Conservation (phyloP, 2,888 invertebrate genomes). For the Melipona bicolor region DNA sequence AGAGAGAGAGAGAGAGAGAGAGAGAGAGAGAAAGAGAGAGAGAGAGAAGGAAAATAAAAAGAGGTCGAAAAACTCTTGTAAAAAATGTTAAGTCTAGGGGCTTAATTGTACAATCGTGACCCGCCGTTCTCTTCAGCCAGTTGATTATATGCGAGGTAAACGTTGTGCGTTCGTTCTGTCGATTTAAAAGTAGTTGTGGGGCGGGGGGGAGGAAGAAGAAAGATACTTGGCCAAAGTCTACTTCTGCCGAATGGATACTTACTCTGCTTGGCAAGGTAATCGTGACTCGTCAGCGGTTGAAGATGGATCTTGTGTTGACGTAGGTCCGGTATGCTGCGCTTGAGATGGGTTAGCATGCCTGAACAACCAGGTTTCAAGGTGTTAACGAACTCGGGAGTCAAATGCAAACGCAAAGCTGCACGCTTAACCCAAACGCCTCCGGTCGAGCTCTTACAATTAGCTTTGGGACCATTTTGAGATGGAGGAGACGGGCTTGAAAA, state of each 20-base stretch:
- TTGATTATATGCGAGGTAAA: neutral
- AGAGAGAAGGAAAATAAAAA: slow-evolving; percentile 7
- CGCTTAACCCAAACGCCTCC: slow-evolving; percentile 60
- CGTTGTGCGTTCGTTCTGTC: neutral
- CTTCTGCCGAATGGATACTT: slow-evolving; percentile 68
- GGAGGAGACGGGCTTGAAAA: neutral
- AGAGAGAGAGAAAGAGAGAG: slow-evolving; percentile 15
- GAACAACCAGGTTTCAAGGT: slow-evolving; percentile 85
- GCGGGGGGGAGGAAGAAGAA: no score
- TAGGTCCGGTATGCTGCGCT: slow-evolving; percentile 94
- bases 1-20: neutral
- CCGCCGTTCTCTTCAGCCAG: slow-evolving; percentile 10
- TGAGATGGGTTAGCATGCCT: slow-evolving; percentile 95
- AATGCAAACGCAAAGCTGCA: slow-evolving; percentile 74
- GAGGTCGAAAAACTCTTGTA: slow-evolving; percentile 17
- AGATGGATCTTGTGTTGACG: slow-evolving; percentile 90
- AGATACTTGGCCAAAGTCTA: slow-evolving; percentile 23
- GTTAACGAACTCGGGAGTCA: slow-evolving; percentile 80
- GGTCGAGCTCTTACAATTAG: neutral
- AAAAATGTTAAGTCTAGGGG: neutral
- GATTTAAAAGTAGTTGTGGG: neutral
- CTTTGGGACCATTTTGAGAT: neutral
- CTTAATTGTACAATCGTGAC: neutral
- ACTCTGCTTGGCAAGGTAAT: slow-evolving; percentile 84
- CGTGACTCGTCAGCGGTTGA: slow-evolving; percentile 91